These are phyloP conservation scores for Idaea biselata DNA, from an alignment of 2,888 invertebrate genomes.

Conservation along the genomic window DNA sequence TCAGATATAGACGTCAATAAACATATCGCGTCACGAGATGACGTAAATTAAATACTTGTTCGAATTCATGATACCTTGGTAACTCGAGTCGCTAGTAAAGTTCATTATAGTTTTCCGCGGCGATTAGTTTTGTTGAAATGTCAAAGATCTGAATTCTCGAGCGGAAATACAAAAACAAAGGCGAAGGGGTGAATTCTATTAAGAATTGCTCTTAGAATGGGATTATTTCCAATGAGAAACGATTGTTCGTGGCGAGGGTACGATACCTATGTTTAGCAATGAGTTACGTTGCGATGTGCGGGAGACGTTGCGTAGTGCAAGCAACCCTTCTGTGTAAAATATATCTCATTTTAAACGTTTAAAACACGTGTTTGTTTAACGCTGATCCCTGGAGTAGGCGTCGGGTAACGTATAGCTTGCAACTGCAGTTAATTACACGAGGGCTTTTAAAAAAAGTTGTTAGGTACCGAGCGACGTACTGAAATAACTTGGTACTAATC, in stretches of 20 bases:
- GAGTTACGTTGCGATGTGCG: constrained; percentile 42
- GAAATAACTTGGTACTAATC: background rate
- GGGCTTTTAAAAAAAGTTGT: background rate
- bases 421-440: constrained; percentile 51
- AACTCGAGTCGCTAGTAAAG: constrained; percentile 51
- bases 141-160: constrained; percentile 48
- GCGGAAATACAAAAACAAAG: constrained; percentile 71
- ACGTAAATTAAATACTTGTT: constrained; percentile 42
- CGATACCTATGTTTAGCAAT: constrained; percentile 68
- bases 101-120: constrained; percentile 46
- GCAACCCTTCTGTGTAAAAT: constrained; percentile 76
- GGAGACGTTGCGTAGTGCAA: constrained; percentile 37
- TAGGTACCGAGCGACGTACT: background rate
- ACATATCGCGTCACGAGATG: constrained; percentile 29
- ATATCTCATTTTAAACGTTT: constrained; percentile 70
- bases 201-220: constrained; percentile 54
- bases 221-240: constrained; percentile 63
- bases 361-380: constrained; percentile 71
- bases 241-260: constrained; percentile 38
- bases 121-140: constrained; percentile 44
- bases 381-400: constrained; percentile 59
- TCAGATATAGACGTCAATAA: constrained; percentile 30
- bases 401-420: constrained; percentile 58
- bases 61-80: constrained; percentile 65
- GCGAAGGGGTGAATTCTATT: constrained; percentile 59